A percentile compares a stretch with the other conserved stretches of the same genome.
Evolutionary conservation across 1,140 invertebrate species (phyloP).

Genomic region (Helicoverpa zea): DNA sequence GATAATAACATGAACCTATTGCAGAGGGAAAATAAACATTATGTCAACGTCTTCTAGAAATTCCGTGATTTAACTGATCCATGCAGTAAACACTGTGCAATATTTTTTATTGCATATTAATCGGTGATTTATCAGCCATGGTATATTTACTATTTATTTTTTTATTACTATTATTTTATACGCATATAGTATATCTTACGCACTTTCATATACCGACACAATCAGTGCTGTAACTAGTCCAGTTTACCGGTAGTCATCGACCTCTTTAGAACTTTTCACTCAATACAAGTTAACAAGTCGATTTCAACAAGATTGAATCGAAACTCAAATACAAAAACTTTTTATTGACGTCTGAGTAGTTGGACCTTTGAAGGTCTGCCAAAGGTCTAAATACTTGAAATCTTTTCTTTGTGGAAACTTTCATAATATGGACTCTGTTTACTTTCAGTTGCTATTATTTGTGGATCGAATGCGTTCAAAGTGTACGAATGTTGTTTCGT

Average conservation of each 20-base stretch:
- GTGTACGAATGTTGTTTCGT: not conserved
- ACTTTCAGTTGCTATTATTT: not conserved
- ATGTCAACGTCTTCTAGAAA: too few relatives aligned
- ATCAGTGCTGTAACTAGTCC: not conserved
- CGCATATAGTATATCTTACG: not conserved
- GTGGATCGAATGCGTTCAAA: not conserved
- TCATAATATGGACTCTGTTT: not conserved
- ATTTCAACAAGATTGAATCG: not conserved
- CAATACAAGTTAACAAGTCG: not conserved
- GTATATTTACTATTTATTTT: too few relatives aligned
- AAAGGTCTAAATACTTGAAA: slow-evolving; percentile 10
- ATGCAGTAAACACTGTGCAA: too few relatives aligned
- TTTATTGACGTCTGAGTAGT: slow-evolving; percentile 2
- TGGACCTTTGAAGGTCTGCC: slow-evolving; percentile 2
- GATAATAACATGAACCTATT: too few relatives aligned
- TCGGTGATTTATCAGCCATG: too few relatives aligned
- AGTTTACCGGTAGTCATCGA: not conserved
- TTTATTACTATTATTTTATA: too few relatives aligned
- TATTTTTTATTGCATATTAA: too few relatives aligned
- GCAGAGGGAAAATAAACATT: too few relatives aligned
- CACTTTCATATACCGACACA: not conserved
- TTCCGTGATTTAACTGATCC: too few relatives aligned
- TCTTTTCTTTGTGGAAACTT: slow-evolving; percentile 27
- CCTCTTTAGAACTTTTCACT: not conserved
- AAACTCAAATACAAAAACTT: slow-evolving; percentile 32